Percentiles rank a stretch among this genome's conserved stretches.
These are phyloP conservation scores for Apodemus agrarius DNA, from an alignment of 2,797 vertebrate genomes.

Conservation along the genomic window DNA sequence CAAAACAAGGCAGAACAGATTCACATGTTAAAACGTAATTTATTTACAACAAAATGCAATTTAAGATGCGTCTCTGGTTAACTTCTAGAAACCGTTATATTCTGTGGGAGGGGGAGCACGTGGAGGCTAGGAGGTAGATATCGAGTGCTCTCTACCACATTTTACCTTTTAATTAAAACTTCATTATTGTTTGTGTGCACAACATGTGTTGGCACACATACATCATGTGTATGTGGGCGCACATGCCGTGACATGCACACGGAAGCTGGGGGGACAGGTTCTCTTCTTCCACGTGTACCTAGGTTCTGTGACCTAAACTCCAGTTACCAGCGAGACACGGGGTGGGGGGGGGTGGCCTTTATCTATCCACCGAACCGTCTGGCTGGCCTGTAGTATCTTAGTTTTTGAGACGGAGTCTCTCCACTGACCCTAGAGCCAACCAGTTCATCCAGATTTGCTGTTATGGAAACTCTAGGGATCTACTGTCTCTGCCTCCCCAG, in stretches of 20 bases:
- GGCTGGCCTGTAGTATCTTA: background rate
- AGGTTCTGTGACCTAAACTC: background rate
- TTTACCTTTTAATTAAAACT: background rate
- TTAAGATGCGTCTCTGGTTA: conserved; percentile 24
- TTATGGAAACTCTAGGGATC: background rate
- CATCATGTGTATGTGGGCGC: background rate
- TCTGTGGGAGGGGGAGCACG: background rate
- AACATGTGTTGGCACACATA: background rate
- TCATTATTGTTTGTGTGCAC: background rate
- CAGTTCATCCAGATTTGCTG: background rate
- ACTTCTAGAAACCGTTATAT: conserved; percentile 40
- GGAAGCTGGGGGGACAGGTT: too few relatives aligned
- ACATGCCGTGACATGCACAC: background rate
- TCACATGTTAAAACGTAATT: background rate
- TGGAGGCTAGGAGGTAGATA: background rate
- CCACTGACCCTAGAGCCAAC: background rate
- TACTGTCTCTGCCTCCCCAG: background rate
- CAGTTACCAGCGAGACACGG: background rate
- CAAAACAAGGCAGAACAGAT: background rate
- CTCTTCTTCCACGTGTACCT: background rate
- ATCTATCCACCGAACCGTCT: background rate
- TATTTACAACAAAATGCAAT: conserved; percentile 10
- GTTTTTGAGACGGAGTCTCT: background rate
- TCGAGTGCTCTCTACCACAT: too few relatives aligned
- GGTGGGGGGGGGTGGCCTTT: accelerated